phyloP scores from a whole-genome alignment of 2,888 invertebrate genomes.

The Aphrophora alni region DNA sequence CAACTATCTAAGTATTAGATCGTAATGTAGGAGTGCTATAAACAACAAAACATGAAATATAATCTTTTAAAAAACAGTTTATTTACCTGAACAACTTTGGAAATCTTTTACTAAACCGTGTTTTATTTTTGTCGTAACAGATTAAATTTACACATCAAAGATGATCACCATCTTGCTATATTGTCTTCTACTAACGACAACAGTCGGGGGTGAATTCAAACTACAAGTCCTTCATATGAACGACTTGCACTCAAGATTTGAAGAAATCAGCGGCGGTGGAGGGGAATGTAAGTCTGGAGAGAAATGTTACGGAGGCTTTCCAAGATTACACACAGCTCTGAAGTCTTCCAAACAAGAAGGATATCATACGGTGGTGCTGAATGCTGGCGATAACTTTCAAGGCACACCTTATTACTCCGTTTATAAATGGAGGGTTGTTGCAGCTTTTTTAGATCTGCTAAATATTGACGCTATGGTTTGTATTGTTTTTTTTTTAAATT shows the following conservation, averaged over 20 bases:
- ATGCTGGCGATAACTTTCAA: slow-evolving; percentile 92
- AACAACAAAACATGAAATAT: too few species aligned
- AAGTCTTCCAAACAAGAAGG: not conserved
- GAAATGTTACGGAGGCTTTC: slow-evolving; percentile 87
- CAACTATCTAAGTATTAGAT: too few species aligned
- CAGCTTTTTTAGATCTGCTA: slow-evolving; percentile 79
- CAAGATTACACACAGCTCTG: slow-evolving; percentile 60
- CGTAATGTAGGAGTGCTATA: too few species aligned
- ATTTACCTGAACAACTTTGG: too few species aligned
- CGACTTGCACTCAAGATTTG: slow-evolving; percentile 80
- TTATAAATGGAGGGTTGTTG: slow-evolving; percentile 80
- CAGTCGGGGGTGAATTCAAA: slow-evolving; percentile 59
- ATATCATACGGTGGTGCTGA: slow-evolving; percentile 72
- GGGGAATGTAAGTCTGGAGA: slow-evolving; percentile 61
- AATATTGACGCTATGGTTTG: slow-evolving; percentile 85
- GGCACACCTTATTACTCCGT: slow-evolving; percentile 88
- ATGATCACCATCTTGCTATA: not conserved
- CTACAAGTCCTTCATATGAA: slow-evolving; percentile 87
- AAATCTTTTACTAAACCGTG: too few species aligned
- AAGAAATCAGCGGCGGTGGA: slow-evolving; percentile 65
- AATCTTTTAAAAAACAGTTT: too few species aligned
- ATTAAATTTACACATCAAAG: too few species aligned
- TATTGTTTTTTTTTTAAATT: not conserved
- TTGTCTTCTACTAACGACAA: not conserved
- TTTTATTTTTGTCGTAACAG: too few species aligned